A percentile compares a stretch with the other conserved stretches of the same genome.
Evolutionary conservation across 1,140 invertebrate species (phyloP).

Genomic region (Zaprionus capensis): DNA sequence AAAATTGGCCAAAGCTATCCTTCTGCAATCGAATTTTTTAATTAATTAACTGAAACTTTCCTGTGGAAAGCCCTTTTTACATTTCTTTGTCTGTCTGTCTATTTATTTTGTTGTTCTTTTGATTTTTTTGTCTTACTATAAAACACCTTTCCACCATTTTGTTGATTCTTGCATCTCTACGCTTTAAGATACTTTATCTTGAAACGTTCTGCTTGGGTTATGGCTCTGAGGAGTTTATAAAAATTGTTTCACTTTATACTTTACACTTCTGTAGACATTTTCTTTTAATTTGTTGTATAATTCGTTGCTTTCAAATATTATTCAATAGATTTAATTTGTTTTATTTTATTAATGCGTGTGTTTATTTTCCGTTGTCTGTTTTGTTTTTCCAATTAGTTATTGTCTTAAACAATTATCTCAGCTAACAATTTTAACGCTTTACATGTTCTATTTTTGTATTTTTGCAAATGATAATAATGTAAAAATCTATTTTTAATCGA

Average conservation of each 20-base stretch:
- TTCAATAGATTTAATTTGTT: conserved; percentile 42
- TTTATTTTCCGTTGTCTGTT: conserved; percentile 21
- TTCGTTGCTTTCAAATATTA: conserved; percentile 66
- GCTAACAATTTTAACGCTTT: conserved; percentile 64
- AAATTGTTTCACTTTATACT: conserved; percentile 8
- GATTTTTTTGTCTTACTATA: no score
- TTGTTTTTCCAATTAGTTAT: conserved; percentile 65
- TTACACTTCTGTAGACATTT: conserved; percentile 33
- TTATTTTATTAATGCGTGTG: conserved; percentile 1
- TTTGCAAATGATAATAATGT: conserved; percentile 28
- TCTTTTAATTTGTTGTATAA: conserved; percentile 46
- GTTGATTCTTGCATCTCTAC: no score
- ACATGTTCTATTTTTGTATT: conserved; percentile 9
- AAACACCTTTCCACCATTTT: no score
- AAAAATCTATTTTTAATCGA: conserved; percentile 34
- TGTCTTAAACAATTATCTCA: conserved; percentile 77
- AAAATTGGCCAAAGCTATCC: no score
- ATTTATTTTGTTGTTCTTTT: no score
- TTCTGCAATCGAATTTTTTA: background rate
- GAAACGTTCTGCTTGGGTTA: conserved; percentile 4
- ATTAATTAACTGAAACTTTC: conserved; percentile 15
- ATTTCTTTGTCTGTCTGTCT: no score
- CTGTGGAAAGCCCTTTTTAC: background rate
- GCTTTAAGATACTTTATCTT: background rate
- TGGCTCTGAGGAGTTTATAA: background rate